Conservation (phyloP, 2,797 vertebrate genomes). For the Babyrousa celebensis region DNA sequence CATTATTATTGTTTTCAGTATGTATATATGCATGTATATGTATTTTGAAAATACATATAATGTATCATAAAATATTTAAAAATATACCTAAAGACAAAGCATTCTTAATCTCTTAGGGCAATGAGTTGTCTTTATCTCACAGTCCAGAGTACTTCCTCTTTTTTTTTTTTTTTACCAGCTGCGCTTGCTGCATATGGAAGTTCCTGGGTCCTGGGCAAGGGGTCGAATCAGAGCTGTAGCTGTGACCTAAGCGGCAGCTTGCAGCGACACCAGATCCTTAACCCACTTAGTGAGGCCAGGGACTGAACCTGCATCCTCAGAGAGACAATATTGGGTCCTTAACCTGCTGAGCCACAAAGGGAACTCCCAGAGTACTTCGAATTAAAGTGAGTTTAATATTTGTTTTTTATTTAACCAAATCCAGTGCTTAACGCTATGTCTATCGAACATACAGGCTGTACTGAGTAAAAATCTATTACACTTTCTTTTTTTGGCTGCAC, state of each 20-base stretch:
- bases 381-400: slow-evolving; percentile 60
- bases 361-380: background rate
- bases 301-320: too few relatives aligned
- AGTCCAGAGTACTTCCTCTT: slow-evolving; percentile 19
- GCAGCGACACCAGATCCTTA: too few relatives aligned
- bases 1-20: background rate
- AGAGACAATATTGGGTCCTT: too few relatives aligned
- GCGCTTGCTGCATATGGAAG: too few relatives aligned
- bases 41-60: background rate
- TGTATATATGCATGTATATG: background rate
- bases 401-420: slow-evolving; percentile 72
- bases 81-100: slow-evolving; percentile 33
- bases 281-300: too few relatives aligned
- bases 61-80: slow-evolving; percentile 47
- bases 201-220: too few relatives aligned
- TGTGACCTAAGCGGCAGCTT: too few relatives aligned
- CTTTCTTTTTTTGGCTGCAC: background rate
- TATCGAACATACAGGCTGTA: slow-evolving; percentile 31
- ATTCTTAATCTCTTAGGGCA: slow-evolving; percentile 54
- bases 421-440: slow-evolving; percentile 9
- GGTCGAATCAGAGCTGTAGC: too few relatives aligned
- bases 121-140: background rate
- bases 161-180: too few relatives aligned
- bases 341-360: too few relatives aligned
- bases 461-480: background rate